Percentiles rank a stretch among this genome's conserved stretches.
phyloP scores from a whole-genome alignment of 30 jellyfish, hydroid and myxozoan species.

The Aurelia sp. region DNA sequence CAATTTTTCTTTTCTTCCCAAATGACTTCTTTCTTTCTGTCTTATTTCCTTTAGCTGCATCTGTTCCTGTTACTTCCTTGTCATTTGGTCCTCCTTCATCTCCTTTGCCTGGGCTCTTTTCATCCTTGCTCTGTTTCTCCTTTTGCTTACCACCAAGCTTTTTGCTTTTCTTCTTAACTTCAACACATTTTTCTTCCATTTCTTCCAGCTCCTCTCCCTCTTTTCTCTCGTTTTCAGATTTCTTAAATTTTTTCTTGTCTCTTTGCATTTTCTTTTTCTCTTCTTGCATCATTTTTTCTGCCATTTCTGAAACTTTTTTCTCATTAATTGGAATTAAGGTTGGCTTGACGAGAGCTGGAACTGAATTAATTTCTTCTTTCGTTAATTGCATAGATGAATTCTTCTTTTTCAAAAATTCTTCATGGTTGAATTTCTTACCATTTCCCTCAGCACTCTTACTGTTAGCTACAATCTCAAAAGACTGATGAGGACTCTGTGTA shows the following conservation, averaged over 20 bases:
- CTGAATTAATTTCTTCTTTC: constrained; percentile 23
- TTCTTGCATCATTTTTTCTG: constrained; percentile 38
- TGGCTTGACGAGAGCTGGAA: constrained; percentile 29
- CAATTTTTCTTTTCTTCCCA: not conserved
- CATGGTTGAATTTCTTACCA: not conserved
- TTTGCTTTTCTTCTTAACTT: not conserved
- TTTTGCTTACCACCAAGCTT: not conserved
- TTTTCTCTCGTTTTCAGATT: not conserved
- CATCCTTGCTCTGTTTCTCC: not conserved
- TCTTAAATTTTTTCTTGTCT: not conserved
- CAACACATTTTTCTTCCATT: not conserved
- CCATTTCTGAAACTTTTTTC: constrained; percentile 15
- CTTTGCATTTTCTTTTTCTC: not conserved
- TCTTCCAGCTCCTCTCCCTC: not conserved
- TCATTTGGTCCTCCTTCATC: not conserved
- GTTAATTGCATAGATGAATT: constrained; percentile 19
- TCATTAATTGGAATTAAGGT: constrained; percentile 38
- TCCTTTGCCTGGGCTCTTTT: not conserved
- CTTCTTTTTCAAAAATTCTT: not conserved
- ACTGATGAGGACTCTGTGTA: too few relatives aligned
- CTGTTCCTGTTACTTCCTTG: not conserved
- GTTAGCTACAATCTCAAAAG: too few relatives aligned
- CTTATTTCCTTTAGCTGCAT: too few relatives aligned
- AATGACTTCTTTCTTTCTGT: not conserved
- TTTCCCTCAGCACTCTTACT: too few relatives aligned